Percentiles rank a stretch among this genome's conserved stretches.
Conservation (phyloP, 2,888 invertebrate species). For the Pristionchus arcanus region DNA sequence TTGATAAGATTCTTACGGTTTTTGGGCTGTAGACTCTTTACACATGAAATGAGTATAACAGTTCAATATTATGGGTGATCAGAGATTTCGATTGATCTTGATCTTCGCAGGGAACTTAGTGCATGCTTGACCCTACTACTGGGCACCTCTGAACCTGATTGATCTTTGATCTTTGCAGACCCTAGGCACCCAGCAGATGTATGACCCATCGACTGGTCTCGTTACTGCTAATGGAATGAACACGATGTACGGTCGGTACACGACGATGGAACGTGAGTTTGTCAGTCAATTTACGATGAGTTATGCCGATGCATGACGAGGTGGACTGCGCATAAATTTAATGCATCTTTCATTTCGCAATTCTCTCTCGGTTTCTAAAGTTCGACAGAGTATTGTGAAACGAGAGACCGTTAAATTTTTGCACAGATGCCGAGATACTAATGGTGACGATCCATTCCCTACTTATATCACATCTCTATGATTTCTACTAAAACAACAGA, state of each 20-base stretch:
- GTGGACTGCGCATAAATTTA: too few relatives aligned
- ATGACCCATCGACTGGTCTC: constrained; percentile 35
- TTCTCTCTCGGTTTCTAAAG: too few relatives aligned
- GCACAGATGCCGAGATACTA: too few relatives aligned
- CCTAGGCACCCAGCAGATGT: not conserved
- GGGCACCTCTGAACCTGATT: not conserved
- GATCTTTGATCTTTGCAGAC: constrained; percentile 35
- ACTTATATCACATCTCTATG: not conserved
- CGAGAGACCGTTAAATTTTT: too few relatives aligned
- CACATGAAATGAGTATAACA: too few relatives aligned
- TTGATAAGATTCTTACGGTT: not conserved
- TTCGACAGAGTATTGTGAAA: too few relatives aligned
- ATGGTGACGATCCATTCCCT: not conserved
- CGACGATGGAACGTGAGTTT: constrained; percentile 51
- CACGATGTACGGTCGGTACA: constrained; percentile 49
- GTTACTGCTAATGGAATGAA: constrained; percentile 25
- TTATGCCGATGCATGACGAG: too few relatives aligned
- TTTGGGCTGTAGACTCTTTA: too few relatives aligned
- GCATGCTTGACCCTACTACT: not conserved
- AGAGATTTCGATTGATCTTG: not conserved
- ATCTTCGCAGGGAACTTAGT: not conserved
- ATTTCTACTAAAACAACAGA: not conserved
- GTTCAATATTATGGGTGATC: not conserved
- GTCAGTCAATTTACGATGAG: not conserved
- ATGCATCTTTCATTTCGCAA: too few relatives aligned